These are phyloP conservation scores for Digitonthophagus gazella DNA, from an alignment of 2,888 invertebrate genomes.

Conservation along the genomic window DNA sequence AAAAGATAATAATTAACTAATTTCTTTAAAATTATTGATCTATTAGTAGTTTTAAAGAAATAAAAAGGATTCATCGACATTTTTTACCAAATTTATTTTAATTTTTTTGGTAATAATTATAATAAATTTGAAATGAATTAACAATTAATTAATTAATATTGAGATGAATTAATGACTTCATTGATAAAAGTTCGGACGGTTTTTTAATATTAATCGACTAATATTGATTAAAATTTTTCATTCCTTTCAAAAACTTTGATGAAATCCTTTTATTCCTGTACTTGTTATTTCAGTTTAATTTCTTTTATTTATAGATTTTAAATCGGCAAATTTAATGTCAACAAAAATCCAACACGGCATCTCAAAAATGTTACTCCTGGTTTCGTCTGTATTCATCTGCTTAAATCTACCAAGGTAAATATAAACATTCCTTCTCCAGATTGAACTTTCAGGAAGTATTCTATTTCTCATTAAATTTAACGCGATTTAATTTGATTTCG, in stretches of 20 bases:
- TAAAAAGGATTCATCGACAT: too few relatives aligned
- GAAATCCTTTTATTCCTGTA: too few relatives aligned
- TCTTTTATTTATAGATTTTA: conserved; percentile 44
- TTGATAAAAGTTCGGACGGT: too few relatives aligned
- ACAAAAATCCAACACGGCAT: conserved; percentile 56
- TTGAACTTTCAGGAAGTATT: neutral
- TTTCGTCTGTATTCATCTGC: conserved; percentile 64
- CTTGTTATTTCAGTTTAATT: neutral
- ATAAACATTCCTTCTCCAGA: neutral
- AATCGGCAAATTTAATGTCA: conserved; percentile 44
- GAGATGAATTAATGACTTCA: too few relatives aligned
- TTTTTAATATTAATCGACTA: too few relatives aligned
- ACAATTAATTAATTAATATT: too few relatives aligned
- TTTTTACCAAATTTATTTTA: too few relatives aligned
- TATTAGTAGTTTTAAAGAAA: too few relatives aligned
- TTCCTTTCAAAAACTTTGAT: neutral
- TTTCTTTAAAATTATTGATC: too few relatives aligned
- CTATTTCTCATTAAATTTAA: neutral
- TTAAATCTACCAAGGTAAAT: conserved; percentile 63
- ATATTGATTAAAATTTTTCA: neutral
- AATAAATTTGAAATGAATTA: too few relatives aligned
- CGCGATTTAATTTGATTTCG: conserved; percentile 4
- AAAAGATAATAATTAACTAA: too few relatives aligned
- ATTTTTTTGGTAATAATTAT: too few relatives aligned
- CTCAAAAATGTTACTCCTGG: conserved; percentile 65